Percentiles rank a stretch among this genome's conserved stretches.
These are phyloP conservation scores for Grapholita molesta DNA, from an alignment of 1,140 invertebrate species.

Conservation along the genomic window DNA sequence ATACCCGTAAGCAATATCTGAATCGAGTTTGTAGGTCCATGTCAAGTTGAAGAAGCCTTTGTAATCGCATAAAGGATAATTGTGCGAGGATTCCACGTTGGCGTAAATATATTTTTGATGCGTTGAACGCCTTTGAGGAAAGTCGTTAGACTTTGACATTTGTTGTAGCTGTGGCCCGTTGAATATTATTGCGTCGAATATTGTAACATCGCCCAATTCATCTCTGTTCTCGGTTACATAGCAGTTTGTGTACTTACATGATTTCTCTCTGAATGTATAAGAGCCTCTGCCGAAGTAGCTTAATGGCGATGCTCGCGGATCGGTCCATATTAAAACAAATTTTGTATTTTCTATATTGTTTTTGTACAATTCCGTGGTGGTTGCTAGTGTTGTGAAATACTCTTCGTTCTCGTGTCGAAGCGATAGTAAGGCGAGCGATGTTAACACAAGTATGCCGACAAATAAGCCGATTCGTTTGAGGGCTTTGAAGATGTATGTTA, in stretches of 20 bases:
- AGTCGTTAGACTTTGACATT: slow-evolving; percentile 19
- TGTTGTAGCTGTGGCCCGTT: slow-evolving; percentile 38
- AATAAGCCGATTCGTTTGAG: neutral
- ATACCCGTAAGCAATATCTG: neutral
- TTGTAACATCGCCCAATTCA: slow-evolving; percentile 31
- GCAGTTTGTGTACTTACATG: slow-evolving; percentile 44
- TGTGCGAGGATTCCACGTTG: slow-evolving; percentile 42
- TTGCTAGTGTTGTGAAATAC: neutral
- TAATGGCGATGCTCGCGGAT: slow-evolving; percentile 33
- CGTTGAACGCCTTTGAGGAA: slow-evolving; percentile 25
- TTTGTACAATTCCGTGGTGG: neutral
- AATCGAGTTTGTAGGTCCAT: neutral
- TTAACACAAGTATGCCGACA: neutral
- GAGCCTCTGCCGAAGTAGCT: slow-evolving; percentile 41
- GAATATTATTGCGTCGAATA: slow-evolving; percentile 44
- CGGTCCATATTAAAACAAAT: slow-evolving; percentile 49
- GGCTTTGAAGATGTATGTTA: neutral
- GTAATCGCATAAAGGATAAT: slow-evolving; percentile 38
- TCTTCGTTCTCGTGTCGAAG: neutral
- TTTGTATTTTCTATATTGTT: slow-evolving; percentile 16
- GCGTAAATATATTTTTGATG: slow-evolving; percentile 49
- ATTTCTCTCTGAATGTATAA: slow-evolving; percentile 34
- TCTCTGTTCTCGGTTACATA: slow-evolving; percentile 40
- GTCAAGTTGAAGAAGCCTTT: neutral
- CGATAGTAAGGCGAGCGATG: neutral